phyloP scores from a whole-genome alignment of 2,888 invertebrate species.

The Hypomecis punctinalis region DNA sequence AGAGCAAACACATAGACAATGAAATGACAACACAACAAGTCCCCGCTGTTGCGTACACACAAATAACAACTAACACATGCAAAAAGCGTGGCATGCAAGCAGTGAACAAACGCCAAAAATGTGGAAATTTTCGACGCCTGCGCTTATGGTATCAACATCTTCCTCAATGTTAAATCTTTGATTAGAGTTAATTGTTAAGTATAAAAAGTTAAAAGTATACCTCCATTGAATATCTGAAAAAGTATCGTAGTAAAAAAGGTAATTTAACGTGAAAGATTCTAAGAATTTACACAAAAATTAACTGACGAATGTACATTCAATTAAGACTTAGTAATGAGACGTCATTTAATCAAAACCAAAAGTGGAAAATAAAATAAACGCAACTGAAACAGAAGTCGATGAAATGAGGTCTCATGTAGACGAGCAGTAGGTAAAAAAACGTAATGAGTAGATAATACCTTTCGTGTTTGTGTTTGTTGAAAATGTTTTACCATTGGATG shows the following conservation, averaged over 20 bases:
- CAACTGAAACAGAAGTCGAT: slow-evolving; percentile 38
- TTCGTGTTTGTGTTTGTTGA: slow-evolving; percentile 74
- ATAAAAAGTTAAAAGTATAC: slow-evolving; percentile 72
- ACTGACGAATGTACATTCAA: slow-evolving; percentile 64
- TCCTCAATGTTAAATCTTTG: slow-evolving; percentile 65
- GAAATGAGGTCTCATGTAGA: slow-evolving; percentile 56
- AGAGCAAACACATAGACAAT: slow-evolving; percentile 65
- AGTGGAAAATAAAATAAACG: slow-evolving; percentile 41
- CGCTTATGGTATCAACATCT: slow-evolving; percentile 66
- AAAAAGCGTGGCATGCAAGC: slow-evolving; percentile 68
- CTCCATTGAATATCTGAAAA: slow-evolving; percentile 71
- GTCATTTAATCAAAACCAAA: slow-evolving; percentile 57
- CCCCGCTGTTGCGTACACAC: slow-evolving; percentile 63
- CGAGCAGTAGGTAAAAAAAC: slow-evolving; percentile 60
- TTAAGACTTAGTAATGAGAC: slow-evolving; percentile 55
- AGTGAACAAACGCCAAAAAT: slow-evolving; percentile 67
- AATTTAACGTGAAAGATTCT: slow-evolving; percentile 44
- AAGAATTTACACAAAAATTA: slow-evolving; percentile 60
- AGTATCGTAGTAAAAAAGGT: slow-evolving; percentile 60
- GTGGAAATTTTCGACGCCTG: slow-evolving; percentile 55
- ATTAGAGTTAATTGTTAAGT: slow-evolving; percentile 79
- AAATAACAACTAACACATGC: slow-evolving; percentile 52
- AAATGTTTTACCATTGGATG: slow-evolving; percentile 79
- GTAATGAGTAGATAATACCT: slow-evolving; percentile 83
- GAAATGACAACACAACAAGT: slow-evolving; percentile 77